Conservation (phyloP, 1,140 invertebrate species). For the Aphelinus certus region DNA sequence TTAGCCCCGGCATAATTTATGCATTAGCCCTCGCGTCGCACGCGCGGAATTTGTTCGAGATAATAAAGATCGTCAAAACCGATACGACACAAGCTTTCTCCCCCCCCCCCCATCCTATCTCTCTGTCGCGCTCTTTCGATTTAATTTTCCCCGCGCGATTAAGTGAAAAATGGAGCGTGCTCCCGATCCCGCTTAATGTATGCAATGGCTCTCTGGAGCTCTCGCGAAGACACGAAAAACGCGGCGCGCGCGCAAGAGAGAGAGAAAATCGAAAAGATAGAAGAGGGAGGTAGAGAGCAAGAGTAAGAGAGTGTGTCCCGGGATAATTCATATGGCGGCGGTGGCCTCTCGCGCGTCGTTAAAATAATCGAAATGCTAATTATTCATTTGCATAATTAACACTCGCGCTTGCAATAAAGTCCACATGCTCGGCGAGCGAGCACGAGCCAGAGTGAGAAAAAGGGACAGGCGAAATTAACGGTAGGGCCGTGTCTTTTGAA, state of each 20-base stretch:
- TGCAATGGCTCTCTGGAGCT: too few relatives aligned
- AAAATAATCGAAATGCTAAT: slow-evolving; percentile 64
- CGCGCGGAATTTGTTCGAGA: too few relatives aligned
- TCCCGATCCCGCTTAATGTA: background rate
- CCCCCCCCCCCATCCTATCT: too few relatives aligned
- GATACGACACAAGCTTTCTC: background rate
- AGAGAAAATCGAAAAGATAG: background rate
- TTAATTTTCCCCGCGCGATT: background rate
- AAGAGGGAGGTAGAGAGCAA: background rate
- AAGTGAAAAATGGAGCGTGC: background rate
- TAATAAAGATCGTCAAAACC: background rate
- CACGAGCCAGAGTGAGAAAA: background rate
- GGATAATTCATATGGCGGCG: slow-evolving; percentile 13
- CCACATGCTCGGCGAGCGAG: slow-evolving; percentile 43
- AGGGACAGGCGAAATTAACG: slow-evolving; percentile 54
- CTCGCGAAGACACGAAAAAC: too few relatives aligned
- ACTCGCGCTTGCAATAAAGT: slow-evolving; percentile 52
- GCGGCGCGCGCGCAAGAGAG: background rate
- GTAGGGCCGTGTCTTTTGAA: slow-evolving; percentile 54
- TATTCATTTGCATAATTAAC: slow-evolving; percentile 63
- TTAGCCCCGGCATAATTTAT: too few relatives aligned
- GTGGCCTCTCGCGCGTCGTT: slow-evolving; percentile 25
- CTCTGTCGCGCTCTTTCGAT: background rate
- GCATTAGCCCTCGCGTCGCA: too few relatives aligned
- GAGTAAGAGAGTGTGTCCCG: background rate